Conservation (phyloP, 1,140 invertebrate species). For the Whitmania pigra region DNA sequence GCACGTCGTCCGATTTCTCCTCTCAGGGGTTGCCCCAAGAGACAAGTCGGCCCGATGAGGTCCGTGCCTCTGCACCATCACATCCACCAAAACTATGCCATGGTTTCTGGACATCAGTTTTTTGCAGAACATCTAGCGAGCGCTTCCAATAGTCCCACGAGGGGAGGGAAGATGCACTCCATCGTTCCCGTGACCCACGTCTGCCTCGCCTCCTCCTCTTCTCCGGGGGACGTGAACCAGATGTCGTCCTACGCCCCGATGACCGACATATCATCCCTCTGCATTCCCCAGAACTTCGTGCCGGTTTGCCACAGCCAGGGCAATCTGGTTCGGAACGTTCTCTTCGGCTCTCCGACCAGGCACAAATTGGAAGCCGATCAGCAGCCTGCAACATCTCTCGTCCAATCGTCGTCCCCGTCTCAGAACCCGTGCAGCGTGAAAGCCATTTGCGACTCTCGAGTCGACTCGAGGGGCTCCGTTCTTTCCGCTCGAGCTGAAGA, state of each 20-base stretch:
- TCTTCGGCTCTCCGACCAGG: neutral
- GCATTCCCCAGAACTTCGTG: neutral
- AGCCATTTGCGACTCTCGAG: neutral
- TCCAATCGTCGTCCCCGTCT: neutral
- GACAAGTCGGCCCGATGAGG: neutral
- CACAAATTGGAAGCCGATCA: neutral
- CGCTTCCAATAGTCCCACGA: neutral
- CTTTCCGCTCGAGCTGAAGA: no score
- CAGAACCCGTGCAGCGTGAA: neutral
- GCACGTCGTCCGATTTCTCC: neutral
- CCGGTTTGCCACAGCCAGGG: constrained; percentile 13
- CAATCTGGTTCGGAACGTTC: neutral
- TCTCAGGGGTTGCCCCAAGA: neutral
- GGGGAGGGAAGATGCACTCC: neutral
- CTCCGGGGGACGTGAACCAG: neutral
- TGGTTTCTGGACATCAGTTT: constrained; percentile 6
- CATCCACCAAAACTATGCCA: neutral
- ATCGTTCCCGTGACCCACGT: no score
- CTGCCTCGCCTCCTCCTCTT: neutral
- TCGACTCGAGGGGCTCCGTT: neutral
- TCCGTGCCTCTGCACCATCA: constrained; percentile 2
- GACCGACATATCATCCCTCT: no score
- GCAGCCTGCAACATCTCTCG: neutral
- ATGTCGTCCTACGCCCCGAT: neutral
- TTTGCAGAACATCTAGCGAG: constrained; percentile 1